These are phyloP conservation scores for Magallana gigas DNA, from an alignment of 1,140 invertebrate species.

Conservation along the genomic window DNA sequence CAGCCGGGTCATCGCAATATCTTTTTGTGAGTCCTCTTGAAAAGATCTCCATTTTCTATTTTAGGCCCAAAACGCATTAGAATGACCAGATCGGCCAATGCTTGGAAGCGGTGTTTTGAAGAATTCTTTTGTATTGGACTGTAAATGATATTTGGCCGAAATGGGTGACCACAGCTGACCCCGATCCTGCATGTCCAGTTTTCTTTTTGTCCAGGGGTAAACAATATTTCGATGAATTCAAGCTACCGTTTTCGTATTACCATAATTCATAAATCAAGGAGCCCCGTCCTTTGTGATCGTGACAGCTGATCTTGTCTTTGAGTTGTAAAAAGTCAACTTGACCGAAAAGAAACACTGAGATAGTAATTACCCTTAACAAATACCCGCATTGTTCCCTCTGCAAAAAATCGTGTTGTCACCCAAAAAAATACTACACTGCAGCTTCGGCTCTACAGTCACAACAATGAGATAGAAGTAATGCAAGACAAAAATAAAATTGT, in stretches of 20 bases:
- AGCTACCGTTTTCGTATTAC: slow-evolving; percentile 37
- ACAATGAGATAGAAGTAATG: not conserved
- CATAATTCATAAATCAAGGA: slow-evolving; percentile 34
- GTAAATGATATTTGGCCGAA: slow-evolving; percentile 37
- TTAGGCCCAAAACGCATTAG: slow-evolving; percentile 14
- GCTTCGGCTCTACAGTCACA: too few species aligned
- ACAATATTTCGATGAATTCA: slow-evolving; percentile 33
- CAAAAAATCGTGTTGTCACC: not conserved
- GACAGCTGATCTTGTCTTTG: slow-evolving; percentile 37
- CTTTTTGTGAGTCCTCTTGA: slow-evolving; percentile 35
- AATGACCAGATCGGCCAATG: not conserved
- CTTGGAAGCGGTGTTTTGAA: not conserved
- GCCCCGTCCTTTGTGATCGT: not conserved
- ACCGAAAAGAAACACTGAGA: slow-evolving; percentile 3
- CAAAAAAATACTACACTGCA: not conserved
- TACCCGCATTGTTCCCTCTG: slow-evolving; percentile 3
- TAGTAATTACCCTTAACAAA: slow-evolving; percentile 21
- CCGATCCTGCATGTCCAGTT: not conserved
- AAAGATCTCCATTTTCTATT: slow-evolving; percentile 32
- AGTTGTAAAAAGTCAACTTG: slow-evolving; percentile 34
- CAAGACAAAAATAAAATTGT: not conserved
- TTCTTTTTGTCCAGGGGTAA: slow-evolving; percentile 24
- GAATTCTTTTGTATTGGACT: slow-evolving; percentile 25
- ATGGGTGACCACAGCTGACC: slow-evolving; percentile 25
- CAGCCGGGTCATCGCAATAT: slow-evolving; percentile 23